Conservation (phyloP, 2,888 invertebrate species). For the Leptinotarsa tumamoca region DNA sequence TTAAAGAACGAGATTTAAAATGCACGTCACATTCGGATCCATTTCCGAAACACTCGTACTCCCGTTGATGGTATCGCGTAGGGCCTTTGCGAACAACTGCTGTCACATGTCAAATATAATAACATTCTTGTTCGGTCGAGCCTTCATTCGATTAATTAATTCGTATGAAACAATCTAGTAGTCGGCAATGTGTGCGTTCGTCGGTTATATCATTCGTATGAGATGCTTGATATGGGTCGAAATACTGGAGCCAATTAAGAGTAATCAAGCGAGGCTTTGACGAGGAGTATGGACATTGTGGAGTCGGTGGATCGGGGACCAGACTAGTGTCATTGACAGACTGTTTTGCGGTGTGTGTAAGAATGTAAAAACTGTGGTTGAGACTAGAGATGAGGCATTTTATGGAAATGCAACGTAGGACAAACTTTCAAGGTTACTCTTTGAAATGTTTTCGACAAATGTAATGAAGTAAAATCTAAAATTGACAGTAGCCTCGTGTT, state of each 20-base stretch:
- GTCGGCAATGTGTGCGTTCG: conserved; percentile 22
- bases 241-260: conserved; percentile 29
- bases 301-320: background rate
- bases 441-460: too few species aligned
- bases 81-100: conserved; percentile 42
- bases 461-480: too few species aligned
- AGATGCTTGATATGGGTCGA: conserved; percentile 29
- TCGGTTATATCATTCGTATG: conserved; percentile 5
- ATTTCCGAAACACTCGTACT: conserved; percentile 22
- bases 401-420: too few species aligned
- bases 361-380: too few species aligned
- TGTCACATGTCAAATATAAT: conserved; percentile 48
- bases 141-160: conserved; percentile 49
- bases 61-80: conserved; percentile 30
- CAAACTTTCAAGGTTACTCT: too few species aligned
- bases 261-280: conserved; percentile 23
- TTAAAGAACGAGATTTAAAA: background rate
- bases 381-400: too few species aligned
- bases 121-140: conserved; percentile 42
- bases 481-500: too few species aligned
- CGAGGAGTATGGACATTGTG: background rate
- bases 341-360: too few species aligned
- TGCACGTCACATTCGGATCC: conserved; percentile 18
- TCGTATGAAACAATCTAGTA: conserved; percentile 40
- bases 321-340: too few species aligned